Conservation (phyloP, 2,888 invertebrate genomes). For the Candidula unifasciata region DNA sequence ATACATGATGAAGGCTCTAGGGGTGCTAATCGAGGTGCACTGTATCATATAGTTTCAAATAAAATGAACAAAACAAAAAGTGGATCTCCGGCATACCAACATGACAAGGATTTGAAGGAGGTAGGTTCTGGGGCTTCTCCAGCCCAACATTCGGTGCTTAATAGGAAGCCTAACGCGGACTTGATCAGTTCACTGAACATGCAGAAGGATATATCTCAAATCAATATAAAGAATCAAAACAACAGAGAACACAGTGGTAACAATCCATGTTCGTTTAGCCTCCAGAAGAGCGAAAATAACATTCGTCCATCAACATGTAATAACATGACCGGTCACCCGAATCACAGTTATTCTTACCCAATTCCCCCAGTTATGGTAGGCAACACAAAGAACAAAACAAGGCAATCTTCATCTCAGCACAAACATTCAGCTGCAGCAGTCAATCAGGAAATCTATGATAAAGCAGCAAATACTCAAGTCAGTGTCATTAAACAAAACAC, state of each 20-base stretch:
- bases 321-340: background rate
- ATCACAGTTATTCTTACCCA: background rate
- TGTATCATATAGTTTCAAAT: conserved; percentile 45
- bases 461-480: background rate
- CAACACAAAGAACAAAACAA: background rate
- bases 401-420: no score
- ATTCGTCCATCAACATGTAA: background rate
- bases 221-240: background rate
- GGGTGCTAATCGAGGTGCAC: conserved; percentile 29
- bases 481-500: background rate
- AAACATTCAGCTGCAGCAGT: background rate
- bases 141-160: background rate
- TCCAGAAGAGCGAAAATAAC: background rate
- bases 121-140: background rate
- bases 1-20: background rate
- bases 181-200: background rate
- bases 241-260: background rate
- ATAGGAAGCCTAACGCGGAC: background rate
- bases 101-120: background rate
- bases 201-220: background rate
- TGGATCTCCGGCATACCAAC: background rate
- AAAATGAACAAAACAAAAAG: conserved; percentile 40
- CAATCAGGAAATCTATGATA: background rate
- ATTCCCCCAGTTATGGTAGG: no score
- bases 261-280: background rate